Conservation (phyloP, 2,797 vertebrate species). For the Delichon dasypus region DNA sequence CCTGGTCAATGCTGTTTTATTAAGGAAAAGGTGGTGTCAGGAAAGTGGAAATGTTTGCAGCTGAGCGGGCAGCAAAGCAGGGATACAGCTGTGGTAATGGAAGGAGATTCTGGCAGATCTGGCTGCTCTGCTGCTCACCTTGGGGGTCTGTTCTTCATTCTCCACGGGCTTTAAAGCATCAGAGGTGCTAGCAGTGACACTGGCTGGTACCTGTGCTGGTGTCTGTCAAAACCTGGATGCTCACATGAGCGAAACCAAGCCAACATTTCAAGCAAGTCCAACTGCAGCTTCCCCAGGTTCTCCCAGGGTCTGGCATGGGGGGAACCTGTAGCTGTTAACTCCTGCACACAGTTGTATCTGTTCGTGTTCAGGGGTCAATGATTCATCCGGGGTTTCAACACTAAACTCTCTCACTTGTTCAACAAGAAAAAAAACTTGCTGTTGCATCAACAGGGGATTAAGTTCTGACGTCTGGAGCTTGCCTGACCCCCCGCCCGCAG, state of each 20-base stretch:
- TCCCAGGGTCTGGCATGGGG: not conserved
- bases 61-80: not conserved
- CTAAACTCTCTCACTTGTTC: not conserved
- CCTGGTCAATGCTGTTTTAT: not conserved
- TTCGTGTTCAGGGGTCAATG: not conserved
- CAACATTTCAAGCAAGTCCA: not conserved
- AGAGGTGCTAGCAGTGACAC: not conserved
- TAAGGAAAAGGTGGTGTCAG: not conserved
- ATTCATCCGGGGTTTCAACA: constrained; percentile 6
- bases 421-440: constrained; percentile 34
- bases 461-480: constrained; percentile 6
- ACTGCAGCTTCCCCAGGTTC: not conserved
- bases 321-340: not conserved
- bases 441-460: constrained; percentile 49
- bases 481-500: not conserved
- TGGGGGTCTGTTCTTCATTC: not conserved
- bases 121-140: not conserved
- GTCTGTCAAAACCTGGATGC: not conserved
- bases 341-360: not conserved
- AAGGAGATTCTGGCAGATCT: not conserved
- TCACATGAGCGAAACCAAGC: rapidly evolving
- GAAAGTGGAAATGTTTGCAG: not conserved
- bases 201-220: not conserved
- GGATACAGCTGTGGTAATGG: not conserved
- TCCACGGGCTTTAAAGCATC: rapidly evolving